Evolutionary conservation across 1,140 invertebrate genomes (phyloP).

Genomic region (Drosophila pachea): DNA sequence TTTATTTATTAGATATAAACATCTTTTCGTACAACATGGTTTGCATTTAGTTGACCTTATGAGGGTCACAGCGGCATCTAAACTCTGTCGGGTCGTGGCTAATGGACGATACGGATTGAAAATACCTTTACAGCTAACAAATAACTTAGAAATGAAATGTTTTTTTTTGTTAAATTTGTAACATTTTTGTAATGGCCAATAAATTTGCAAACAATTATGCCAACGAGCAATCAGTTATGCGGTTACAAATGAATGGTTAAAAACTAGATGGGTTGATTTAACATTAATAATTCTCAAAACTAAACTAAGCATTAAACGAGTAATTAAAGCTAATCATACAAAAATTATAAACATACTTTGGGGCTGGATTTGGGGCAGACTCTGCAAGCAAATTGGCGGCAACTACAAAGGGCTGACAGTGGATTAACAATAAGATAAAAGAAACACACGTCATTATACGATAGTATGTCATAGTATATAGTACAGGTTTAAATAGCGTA

Average conservation of each 20-base stretch:
- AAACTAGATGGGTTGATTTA: constrained; percentile 39
- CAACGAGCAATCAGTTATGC: constrained; percentile 44
- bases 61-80: neutral
- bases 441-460: constrained; percentile 39
- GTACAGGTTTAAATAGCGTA: constrained; percentile 71
- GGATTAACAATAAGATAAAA: constrained; percentile 51
- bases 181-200: constrained; percentile 45
- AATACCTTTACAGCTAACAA: constrained; percentile 53
- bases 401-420: constrained; percentile 46
- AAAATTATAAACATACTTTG: constrained; percentile 63
- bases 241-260: constrained; percentile 4
- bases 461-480: constrained; percentile 40
- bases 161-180: constrained; percentile 1
- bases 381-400: constrained; percentile 68
- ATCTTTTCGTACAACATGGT: constrained; percentile 38
- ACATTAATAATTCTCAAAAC: constrained; percentile 75
- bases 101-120: constrained; percentile 40
- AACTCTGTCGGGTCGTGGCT: constrained; percentile 13
- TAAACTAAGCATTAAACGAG: constrained; percentile 60
- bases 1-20: constrained; percentile 57
- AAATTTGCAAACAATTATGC: constrained; percentile 26
- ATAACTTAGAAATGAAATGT: constrained; percentile 29
- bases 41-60: constrained; percentile 39
- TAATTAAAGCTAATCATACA: constrained; percentile 68
- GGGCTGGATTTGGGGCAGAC: constrained; percentile 15